phyloP scores from a whole-genome alignment of 2,113 vertebrate genomes.

The Pristiophorus japonicus region DNA sequence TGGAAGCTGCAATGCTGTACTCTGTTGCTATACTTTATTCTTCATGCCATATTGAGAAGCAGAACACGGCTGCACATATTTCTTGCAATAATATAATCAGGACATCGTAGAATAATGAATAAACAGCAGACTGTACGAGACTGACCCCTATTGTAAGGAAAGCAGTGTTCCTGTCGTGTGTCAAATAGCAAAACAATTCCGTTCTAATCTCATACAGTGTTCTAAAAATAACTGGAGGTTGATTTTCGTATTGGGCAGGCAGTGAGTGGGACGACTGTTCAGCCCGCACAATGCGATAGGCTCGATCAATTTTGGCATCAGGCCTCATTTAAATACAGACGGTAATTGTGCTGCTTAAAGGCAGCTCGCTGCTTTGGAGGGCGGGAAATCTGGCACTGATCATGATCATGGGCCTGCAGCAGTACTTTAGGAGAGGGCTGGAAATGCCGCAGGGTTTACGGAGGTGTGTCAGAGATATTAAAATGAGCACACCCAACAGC shows the following conservation, averaged over 20 bases:
- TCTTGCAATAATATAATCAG: background rate
- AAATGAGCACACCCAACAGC: background rate
- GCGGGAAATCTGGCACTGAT: background rate
- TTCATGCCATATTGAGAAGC: background rate
- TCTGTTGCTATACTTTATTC: background rate
- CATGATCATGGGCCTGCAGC: background rate
- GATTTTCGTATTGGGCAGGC: background rate
- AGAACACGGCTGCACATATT: background rate
- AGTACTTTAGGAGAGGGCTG: background rate
- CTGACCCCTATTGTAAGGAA: background rate
- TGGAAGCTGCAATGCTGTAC: background rate
- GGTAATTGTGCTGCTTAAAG: too few relatives aligned
- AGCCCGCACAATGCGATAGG: too few relatives aligned
- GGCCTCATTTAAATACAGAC: background rate
- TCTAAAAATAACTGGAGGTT: background rate
- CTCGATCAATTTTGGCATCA: background rate
- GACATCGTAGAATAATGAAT: background rate
- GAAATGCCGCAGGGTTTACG: background rate
- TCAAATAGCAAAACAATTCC: background rate
- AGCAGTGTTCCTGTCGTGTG: background rate
- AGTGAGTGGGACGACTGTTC: background rate
- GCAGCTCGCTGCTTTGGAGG: background rate
- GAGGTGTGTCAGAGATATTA: background rate
- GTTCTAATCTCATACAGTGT: background rate
- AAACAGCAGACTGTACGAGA: background rate